These are phyloP conservation scores for Malurus elegans DNA, from an alignment of 2,113 vertebrate genomes.

Conservation along the genomic window DNA sequence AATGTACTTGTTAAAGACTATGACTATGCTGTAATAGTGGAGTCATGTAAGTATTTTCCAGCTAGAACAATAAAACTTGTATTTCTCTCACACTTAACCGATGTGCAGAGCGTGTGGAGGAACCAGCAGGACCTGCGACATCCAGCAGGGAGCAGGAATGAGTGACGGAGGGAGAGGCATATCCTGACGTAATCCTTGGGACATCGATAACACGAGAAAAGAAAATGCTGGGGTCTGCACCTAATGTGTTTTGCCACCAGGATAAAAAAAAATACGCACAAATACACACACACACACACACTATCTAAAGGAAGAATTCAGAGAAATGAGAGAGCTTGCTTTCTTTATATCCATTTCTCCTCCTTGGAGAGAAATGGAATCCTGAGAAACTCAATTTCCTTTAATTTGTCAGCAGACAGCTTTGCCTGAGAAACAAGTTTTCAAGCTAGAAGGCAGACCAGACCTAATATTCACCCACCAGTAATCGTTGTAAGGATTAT, in stretches of 20 bases:
- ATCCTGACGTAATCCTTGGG: not conserved
- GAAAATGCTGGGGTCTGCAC: not conserved
- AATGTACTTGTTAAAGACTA: not conserved
- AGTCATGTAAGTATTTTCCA: not conserved
- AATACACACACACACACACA: not conserved
- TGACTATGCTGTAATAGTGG: not conserved
- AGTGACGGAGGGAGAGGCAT: not conserved
- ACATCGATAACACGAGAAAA: not conserved
- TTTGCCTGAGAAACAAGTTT: not conserved
- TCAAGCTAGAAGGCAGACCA: not conserved
- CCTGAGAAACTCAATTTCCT: not conserved
- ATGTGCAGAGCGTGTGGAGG: not conserved
- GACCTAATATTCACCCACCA: not conserved
- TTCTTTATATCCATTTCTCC: not conserved
- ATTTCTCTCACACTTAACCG: not conserved
- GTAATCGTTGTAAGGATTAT: not conserved
- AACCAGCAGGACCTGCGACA: not conserved
- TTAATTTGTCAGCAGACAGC: not conserved
- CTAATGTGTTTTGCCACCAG: not conserved
- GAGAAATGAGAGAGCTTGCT: not conserved
- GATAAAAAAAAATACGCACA: not conserved
- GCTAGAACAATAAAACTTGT: not conserved
- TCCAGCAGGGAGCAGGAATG: not conserved
- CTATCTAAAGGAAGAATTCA: not conserved
- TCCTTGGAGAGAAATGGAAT: not conserved